Percentiles rank a stretch among this genome's conserved stretches.
Evolutionary conservation across 2,888 invertebrate genomes (phyloP).

Genomic region (Pterostichus niger): DNA sequence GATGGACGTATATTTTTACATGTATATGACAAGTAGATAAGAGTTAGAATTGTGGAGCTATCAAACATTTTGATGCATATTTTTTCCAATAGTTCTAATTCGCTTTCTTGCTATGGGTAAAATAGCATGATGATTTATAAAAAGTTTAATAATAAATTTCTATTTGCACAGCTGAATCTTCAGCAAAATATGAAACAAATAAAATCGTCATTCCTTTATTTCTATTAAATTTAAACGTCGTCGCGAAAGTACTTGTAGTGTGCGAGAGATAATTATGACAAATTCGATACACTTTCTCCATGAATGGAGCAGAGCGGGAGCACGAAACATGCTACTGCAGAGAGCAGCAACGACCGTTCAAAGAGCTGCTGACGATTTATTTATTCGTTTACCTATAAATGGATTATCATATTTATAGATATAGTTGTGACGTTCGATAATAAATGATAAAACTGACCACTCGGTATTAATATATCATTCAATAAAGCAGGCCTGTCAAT

Average conservation of each 20-base stretch:
- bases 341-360: background rate
- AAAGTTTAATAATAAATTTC: background rate
- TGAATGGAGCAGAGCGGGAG: background rate
- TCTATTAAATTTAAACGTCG: slow-evolving; percentile 15
- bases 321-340: slow-evolving; percentile 33
- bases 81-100: too few species aligned
- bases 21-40: too few species aligned
- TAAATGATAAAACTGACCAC: slow-evolving; percentile 4
- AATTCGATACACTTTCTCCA: slow-evolving; percentile 65
- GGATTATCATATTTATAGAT: slow-evolving; percentile 14
- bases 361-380: background rate
- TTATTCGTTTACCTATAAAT: slow-evolving; percentile 4
- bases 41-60: too few species aligned
- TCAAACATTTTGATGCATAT: too few species aligned
- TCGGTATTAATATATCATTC: background rate
- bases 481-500: slow-evolving; percentile 2
- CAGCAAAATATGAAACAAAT: slow-evolving; percentile 15
- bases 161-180: background rate
- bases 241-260: slow-evolving; percentile 33
- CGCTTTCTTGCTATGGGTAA: too few species aligned
- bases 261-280: slow-evolving; percentile 51
- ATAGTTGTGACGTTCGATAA: background rate
- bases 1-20: too few species aligned
- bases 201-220: background rate
- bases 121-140: too few species aligned